Percentiles rank a stretch among this genome's conserved stretches.
phyloP scores from a whole-genome alignment of 2,113 vertebrate species.

The Phylloscopus trochiloides region DNA sequence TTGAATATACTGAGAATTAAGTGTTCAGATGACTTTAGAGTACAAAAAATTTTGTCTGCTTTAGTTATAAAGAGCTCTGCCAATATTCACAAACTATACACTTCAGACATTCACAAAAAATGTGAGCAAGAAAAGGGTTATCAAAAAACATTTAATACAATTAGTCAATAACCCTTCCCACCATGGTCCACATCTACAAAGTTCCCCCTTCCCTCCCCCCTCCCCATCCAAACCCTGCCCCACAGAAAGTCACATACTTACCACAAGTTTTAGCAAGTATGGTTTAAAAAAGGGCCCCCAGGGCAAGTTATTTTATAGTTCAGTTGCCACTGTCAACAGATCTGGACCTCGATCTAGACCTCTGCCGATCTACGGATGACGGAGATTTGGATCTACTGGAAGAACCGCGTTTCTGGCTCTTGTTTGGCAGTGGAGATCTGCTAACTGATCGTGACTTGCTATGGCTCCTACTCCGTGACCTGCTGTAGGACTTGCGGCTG shows the following conservation, averaged over 20 bases:
- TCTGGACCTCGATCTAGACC: constrained; percentile 82
- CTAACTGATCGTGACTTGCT: constrained; percentile 83
- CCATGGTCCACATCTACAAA: constrained; percentile 81
- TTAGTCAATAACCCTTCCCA: constrained; percentile 74
- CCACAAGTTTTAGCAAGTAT: constrained; percentile 81
- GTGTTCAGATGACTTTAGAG: constrained; percentile 51
- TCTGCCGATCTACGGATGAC: constrained; percentile 80
- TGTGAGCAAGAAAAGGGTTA: constrained; percentile 79
- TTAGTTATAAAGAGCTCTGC: constrained; percentile 81
- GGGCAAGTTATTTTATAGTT: constrained; percentile 74
- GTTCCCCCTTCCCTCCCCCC: constrained; percentile 27
- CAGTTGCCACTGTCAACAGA: constrained; percentile 90
- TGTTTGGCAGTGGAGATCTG: constrained; percentile 81
- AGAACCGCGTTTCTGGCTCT: constrained; percentile 82
- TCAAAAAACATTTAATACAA: constrained; percentile 84
- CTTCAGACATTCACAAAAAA: constrained; percentile 80
- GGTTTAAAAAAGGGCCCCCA: constrained; percentile 71
- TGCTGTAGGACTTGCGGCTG: constrained; percentile 85
- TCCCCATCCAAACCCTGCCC: constrained; percentile 57
- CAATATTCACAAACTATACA: constrained; percentile 82
- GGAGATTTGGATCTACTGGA: constrained; percentile 82
- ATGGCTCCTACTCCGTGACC: constrained; percentile 81
- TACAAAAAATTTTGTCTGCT: constrained; percentile 74
- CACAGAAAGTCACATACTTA: constrained; percentile 79
- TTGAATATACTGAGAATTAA: constrained; percentile 56